A percentile compares a stretch with the other conserved stretches of the same genome.
These are phyloP conservation scores for Pangasius macronema DNA, from an alignment of 2,797 vertebrate genomes.

Conservation along the genomic window DNA sequence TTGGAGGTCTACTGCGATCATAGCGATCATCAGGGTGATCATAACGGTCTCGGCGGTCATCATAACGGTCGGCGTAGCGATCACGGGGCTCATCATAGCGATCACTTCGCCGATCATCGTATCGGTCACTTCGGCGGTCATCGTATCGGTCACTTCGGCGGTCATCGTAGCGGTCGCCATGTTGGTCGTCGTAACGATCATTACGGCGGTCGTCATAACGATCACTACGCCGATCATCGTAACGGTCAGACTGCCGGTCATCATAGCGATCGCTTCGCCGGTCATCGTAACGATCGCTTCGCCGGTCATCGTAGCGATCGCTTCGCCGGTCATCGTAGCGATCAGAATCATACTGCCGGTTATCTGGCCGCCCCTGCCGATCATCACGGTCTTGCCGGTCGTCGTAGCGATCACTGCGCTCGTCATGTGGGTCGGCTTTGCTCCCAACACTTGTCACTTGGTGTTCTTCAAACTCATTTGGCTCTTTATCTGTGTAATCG, in stretches of 20 bases:
- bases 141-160: conserved; percentile 6
- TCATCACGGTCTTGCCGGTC: background rate
- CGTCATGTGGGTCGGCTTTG: background rate
- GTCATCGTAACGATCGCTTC: conserved; percentile 4
- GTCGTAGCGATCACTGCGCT: background rate
- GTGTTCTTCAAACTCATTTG: conserved; percentile 1
- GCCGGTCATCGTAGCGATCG: background rate
- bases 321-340: background rate
- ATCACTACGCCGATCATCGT: conserved; percentile 41
- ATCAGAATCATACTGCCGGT: background rate
- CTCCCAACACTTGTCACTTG: background rate
- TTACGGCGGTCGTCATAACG: background rate
- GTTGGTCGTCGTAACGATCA: conserved; percentile 3
- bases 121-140: background rate
- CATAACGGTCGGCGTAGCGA: conserved; percentile 1
- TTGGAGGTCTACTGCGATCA: conserved; percentile 53
- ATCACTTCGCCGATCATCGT: conserved; percentile 39
- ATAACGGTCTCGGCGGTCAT: conserved; percentile 27
- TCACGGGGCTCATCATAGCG: conserved; percentile 17
- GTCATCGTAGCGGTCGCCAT: conserved; percentile 40
- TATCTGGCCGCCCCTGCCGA: background rate
- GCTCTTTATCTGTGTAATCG: conserved; percentile 55
- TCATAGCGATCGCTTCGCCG: conserved; percentile 1
- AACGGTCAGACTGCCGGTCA: conserved; percentile 35
- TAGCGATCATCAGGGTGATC: conserved; percentile 32